phyloP scores from a whole-genome alignment of 2,113 vertebrate genomes.

The Cathartes aura region DNA sequence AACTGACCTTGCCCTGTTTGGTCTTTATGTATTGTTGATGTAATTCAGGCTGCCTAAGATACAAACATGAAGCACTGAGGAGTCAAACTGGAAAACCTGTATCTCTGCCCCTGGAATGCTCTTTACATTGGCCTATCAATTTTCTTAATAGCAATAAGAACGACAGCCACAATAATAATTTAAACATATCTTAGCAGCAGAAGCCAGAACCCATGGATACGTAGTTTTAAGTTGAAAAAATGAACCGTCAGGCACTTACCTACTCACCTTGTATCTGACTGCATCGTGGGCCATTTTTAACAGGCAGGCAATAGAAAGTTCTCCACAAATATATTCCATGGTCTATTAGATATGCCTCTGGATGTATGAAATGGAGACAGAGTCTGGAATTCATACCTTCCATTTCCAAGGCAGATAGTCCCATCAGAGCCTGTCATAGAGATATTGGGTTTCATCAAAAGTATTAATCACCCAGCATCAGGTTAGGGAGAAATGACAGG shows the following conservation, averaged over 20 bases:
- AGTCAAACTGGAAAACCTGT: neutral
- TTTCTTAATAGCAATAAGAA: neutral
- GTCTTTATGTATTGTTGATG: neutral
- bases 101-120: neutral
- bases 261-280: neutral
- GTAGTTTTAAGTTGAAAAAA: neutral
- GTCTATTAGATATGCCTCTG: neutral
- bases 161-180: neutral
- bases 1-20: conserved; percentile 16
- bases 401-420: neutral
- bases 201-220: neutral
- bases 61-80: neutral
- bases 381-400: neutral
- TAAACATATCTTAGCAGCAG: neutral
- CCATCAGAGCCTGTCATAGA: neutral
- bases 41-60: neutral
- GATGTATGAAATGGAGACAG: neutral
- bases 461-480: neutral
- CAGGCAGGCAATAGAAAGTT: neutral
- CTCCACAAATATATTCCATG: neutral
- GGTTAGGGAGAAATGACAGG: neutral
- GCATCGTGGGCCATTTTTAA: neutral
- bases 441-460: neutral
- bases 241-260: neutral
- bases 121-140: neutral